Evolutionary conservation across 1,140 invertebrate genomes (phyloP).

Genomic region (Euschistus heros): DNA sequence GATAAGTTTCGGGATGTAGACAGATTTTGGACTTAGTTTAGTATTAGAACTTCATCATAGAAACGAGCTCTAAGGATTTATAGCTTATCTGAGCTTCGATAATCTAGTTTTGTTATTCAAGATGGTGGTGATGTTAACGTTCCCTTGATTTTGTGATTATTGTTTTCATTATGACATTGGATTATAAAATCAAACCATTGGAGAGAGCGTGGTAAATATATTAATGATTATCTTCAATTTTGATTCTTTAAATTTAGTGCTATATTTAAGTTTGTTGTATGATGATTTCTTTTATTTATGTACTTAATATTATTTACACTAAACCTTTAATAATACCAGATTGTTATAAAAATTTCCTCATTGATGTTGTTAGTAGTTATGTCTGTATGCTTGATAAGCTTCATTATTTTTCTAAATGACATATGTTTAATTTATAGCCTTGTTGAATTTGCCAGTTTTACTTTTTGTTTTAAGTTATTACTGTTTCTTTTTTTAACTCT

Average conservation of each 20-base stretch:
- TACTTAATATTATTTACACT: not conserved
- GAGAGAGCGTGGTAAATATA: slow-evolving; percentile 8
- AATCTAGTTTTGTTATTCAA: not conserved
- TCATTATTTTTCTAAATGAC: too few species aligned
- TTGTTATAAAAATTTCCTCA: too few species aligned
- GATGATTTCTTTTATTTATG: not conserved
- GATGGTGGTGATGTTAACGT: not conserved
- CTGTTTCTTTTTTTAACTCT: too few species aligned
- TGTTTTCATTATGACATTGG: slow-evolving; percentile 14
- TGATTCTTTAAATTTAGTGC: not conserved
- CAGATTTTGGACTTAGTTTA: not conserved
- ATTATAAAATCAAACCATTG: not conserved
- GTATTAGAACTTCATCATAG: not conserved
- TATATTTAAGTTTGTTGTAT: not conserved
- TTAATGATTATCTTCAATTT: not conserved
- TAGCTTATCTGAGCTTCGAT: not conserved
- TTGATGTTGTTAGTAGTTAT: too few species aligned
- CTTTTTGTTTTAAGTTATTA: too few species aligned
- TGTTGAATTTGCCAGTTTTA: too few species aligned
- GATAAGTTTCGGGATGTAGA: not conserved
- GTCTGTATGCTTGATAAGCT: too few species aligned
- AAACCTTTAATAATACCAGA: too few species aligned
- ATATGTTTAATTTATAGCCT: too few species aligned
- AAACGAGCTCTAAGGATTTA: not conserved
- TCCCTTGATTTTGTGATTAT: slow-evolving; percentile 11